A percentile compares a stretch with the other conserved stretches of the same genome.
Evolutionary conservation across 1,140 invertebrate species (phyloP).

Genomic region (Euura saliciscinereae): DNA sequence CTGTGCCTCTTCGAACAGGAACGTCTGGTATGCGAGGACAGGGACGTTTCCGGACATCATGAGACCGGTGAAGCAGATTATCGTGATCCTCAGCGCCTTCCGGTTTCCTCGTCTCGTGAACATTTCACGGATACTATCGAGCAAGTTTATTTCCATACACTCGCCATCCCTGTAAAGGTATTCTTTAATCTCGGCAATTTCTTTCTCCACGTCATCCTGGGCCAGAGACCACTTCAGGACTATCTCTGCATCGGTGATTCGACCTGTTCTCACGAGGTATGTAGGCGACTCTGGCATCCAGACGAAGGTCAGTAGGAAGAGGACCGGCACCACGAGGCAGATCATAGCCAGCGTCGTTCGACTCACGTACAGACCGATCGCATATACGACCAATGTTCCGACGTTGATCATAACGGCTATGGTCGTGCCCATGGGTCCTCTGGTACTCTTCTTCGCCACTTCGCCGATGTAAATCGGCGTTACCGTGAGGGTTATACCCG

Average conservation of each 20-base stretch:
- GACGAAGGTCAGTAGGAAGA: conserved; percentile 57
- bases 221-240: conserved; percentile 70
- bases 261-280: conserved; percentile 50
- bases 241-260: conserved; percentile 59
- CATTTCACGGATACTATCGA: conserved; percentile 56
- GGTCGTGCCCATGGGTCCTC: conserved; percentile 65
- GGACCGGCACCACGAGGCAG: conserved; percentile 51
- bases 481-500: conserved; percentile 57
- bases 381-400: conserved; percentile 64
- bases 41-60: conserved; percentile 83
- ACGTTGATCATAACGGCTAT: conserved; percentile 65
- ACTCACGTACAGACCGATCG: conserved; percentile 54
- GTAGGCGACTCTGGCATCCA: conserved; percentile 61
- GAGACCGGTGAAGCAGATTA: conserved; percentile 81
- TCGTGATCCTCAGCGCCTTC: conserved; percentile 73
- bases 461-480: conserved; percentile 69
- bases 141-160: conserved; percentile 45
- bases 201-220: conserved; percentile 59
- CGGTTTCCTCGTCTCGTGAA: conserved; percentile 64
- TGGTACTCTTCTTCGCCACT: conserved; percentile 62
- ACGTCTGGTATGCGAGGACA: conserved; percentile 82
- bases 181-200: conserved; percentile 67
- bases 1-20: conserved; percentile 77
- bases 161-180: conserved; percentile 62
- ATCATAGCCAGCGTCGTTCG: conserved; percentile 54